phyloP scores from a whole-genome alignment of 2,888 invertebrate genomes.

The Zygaena filipendulae region DNA sequence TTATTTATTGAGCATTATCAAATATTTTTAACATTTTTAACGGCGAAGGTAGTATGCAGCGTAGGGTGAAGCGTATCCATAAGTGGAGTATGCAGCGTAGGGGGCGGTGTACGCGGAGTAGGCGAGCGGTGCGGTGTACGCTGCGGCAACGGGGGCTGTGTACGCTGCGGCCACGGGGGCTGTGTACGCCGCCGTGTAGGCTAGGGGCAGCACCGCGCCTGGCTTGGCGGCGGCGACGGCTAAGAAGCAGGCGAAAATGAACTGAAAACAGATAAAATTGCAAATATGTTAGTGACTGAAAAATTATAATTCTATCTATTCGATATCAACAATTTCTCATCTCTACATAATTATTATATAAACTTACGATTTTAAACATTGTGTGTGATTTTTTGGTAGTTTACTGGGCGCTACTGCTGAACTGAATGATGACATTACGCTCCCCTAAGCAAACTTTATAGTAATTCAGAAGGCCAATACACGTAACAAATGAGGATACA shows the following conservation, averaged over 20 bases:
- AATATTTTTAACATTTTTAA: no score
- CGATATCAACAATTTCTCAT: background rate
- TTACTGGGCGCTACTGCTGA: background rate
- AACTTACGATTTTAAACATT: background rate
- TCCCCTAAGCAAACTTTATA: background rate
- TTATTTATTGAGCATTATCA: no score
- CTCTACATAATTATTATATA: background rate
- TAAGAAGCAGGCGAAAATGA: constrained; percentile 54
- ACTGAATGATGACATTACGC: background rate
- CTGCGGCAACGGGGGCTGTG: constrained; percentile 31
- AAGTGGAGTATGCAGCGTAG: constrained; percentile 25
- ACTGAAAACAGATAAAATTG: constrained; percentile 40
- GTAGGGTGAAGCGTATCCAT: constrained; percentile 23
- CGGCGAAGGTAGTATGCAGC: constrained; percentile 20
- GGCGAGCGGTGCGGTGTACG: constrained; percentile 33
- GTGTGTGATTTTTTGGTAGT: background rate
- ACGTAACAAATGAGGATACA: background rate
- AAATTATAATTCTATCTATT: no score
- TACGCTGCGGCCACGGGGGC: constrained; percentile 27
- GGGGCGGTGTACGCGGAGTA: constrained; percentile 27
- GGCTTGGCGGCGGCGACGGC: constrained; percentile 57
- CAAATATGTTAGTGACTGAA: no score
- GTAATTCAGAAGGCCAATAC: background rate
- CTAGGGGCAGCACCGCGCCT: constrained; percentile 32
- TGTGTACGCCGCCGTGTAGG: constrained; percentile 29